These are phyloP conservation scores for Pipistrellus pygmaeus DNA, from an alignment of 2,797 vertebrate genomes.

Conservation along the genomic window DNA sequence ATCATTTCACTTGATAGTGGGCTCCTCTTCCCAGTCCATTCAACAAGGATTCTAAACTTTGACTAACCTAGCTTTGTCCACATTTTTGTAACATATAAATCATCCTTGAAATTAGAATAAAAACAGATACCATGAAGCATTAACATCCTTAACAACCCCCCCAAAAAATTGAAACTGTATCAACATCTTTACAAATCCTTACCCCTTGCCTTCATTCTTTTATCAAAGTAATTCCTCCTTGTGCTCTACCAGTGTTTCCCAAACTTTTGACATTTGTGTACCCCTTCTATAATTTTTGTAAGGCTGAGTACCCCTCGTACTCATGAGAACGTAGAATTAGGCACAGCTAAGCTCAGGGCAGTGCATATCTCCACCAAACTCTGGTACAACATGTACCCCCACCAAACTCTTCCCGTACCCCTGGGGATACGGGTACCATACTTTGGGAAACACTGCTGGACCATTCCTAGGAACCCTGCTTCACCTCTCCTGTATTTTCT, in stretches of 20 bases:
- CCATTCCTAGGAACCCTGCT: accelerated
- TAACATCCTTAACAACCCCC: not conserved
- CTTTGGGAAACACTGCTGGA: too few species aligned
- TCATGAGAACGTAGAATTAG: too few species aligned
- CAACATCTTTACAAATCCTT: not conserved
- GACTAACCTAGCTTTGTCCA: not conserved
- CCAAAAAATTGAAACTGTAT: too few species aligned
- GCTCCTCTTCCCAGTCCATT: not conserved
- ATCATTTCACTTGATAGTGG: not conserved
- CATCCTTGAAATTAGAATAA: not conserved
- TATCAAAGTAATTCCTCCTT: not conserved
- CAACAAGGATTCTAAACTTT: not conserved
- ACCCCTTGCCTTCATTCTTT: not conserved
- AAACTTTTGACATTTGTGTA: too few species aligned
- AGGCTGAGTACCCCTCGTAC: too few species aligned
- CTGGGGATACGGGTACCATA: too few species aligned
- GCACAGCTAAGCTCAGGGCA: too few species aligned
- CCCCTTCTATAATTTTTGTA: too few species aligned
- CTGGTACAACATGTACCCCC: too few species aligned
- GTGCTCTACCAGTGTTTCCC: too few species aligned
- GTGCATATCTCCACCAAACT: too few species aligned
- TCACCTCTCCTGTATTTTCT: not conserved
- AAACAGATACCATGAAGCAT: not conserved
- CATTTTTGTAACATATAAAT: not conserved
- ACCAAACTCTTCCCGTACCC: too few species aligned